phyloP scores from a whole-genome alignment of 2,797 vertebrate genomes.

The Choloepus didactylus region DNA sequence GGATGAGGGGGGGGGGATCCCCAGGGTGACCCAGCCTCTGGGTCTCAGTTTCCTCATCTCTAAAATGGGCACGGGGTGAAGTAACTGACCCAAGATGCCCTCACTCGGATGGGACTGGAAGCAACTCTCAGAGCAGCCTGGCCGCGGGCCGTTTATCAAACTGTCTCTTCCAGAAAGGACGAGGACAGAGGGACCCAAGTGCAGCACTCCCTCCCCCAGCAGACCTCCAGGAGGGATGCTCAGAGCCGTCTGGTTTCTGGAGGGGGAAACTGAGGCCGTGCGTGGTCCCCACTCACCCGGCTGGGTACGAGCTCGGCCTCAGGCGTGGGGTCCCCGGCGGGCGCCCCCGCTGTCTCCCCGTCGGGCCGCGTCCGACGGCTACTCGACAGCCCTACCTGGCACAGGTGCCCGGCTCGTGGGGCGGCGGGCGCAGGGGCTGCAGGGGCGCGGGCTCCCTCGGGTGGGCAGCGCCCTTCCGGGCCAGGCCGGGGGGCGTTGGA shows the following conservation, averaged over 20 bases:
- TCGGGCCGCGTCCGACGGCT: neutral
- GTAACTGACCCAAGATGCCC: neutral
- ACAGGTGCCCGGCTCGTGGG: slow-evolving; percentile 67
- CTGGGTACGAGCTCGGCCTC: neutral
- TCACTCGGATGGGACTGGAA: neutral
- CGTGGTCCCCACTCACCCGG: neutral
- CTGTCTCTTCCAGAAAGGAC: neutral
- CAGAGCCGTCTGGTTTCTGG: neutral
- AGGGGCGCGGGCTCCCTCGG: slow-evolving; percentile 51
- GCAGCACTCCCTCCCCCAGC: neutral
- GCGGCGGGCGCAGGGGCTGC: neutral
- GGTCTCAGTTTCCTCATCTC: slow-evolving; percentile 56
- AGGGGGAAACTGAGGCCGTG: slow-evolving; percentile 49
- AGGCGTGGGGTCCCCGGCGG: neutral
- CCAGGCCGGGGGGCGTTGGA: neutral
- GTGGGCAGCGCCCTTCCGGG: slow-evolving; percentile 38
- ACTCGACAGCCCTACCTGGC: slow-evolving; percentile 80
- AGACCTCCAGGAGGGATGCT: neutral
- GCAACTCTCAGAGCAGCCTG: neutral
- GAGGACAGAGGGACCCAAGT: neutral
- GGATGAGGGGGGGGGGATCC: neutral
- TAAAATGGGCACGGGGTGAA: slow-evolving; percentile 45
- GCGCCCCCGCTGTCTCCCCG: neutral
- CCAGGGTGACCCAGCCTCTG: neutral
- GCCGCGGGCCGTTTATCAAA: neutral